A percentile compares a stretch with the other conserved stretches of the same genome.
Evolutionary conservation across 2,888 invertebrate species (phyloP).

Genomic region (Tipula vernalis): DNA sequence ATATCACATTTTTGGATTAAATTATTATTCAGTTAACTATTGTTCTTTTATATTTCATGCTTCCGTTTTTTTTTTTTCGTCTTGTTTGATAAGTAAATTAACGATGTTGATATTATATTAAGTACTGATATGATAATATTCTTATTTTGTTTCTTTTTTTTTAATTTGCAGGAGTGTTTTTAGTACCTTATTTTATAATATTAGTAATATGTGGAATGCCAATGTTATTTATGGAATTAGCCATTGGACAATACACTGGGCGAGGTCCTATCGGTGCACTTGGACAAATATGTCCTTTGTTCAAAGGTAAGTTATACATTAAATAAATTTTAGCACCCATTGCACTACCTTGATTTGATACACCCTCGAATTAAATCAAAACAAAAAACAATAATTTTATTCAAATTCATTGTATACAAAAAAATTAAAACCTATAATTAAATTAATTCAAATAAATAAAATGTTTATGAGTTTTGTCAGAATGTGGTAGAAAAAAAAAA

Average conservation of each 20-base stretch:
- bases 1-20: not conserved
- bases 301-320: conserved; percentile 57
- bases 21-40: not conserved
- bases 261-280: conserved; percentile 86
- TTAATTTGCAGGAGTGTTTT: conserved; percentile 64
- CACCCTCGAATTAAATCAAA: not conserved
- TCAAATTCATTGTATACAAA: not conserved
- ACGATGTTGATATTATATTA: not conserved
- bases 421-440: not conserved
- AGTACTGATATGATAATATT: not conserved
- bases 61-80: not conserved
- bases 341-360: not conserved
- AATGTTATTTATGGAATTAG: conserved; percentile 86
- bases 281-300: conserved; percentile 81
- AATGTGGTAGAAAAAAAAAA: not conserved
- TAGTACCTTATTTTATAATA: conserved; percentile 89
- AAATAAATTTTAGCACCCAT: not conserved
- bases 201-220: conserved; percentile 84
- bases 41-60: not conserved
- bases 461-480: not conserved
- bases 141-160: not conserved
- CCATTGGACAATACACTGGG: conserved; percentile 84
- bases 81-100: not conserved
- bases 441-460: not conserved
- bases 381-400: not conserved